Percentiles rank a stretch among this genome's conserved stretches.
phyloP scores from a whole-genome alignment of 1,140 invertebrate species.

The Musca domestica region DNA sequence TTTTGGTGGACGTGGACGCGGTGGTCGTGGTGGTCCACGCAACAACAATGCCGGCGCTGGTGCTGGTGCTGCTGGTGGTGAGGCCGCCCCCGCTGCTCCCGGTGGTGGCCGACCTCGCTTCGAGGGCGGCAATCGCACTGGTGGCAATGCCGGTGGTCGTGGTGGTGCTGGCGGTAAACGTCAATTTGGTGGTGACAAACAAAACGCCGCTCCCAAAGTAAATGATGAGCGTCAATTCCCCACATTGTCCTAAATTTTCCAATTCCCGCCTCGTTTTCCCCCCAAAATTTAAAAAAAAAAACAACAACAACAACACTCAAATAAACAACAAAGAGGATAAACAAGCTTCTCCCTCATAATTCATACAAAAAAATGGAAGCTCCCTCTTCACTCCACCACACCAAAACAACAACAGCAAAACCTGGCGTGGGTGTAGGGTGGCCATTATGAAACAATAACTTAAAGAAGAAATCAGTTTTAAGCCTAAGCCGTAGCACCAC shows the following conservation, averaged over 20 bases:
- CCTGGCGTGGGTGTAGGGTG: not conserved
- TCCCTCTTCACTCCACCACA: not conserved
- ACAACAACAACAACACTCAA: not conserved
- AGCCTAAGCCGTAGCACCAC: too few relatives aligned
- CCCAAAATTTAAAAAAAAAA: not conserved
- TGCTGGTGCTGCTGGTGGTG: constrained; percentile 45
- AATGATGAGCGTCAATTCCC: constrained; percentile 95
- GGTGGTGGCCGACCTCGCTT: constrained; percentile 36
- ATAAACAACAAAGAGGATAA: not conserved
- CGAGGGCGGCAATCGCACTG: constrained; percentile 48
- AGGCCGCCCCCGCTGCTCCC: constrained; percentile 32
- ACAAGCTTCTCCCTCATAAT: not conserved
- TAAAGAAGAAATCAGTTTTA: too few relatives aligned
- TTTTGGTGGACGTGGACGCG: constrained; percentile 63
- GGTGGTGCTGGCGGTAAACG: constrained; percentile 36
- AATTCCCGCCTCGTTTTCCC: constrained; percentile 17
- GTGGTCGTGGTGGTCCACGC: constrained; percentile 59
- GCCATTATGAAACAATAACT: too few relatives aligned
- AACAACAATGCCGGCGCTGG: constrained; percentile 40
- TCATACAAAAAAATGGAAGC: too few relatives aligned
- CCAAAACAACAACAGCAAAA: not conserved
- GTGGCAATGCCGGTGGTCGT: constrained; percentile 22
- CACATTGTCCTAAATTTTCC: constrained; percentile 70
- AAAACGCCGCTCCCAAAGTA: constrained; percentile 78
- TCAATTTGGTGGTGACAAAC: constrained; percentile 39